These are phyloP conservation scores for Stegodyphus dumicola DNA, from an alignment of 1,140 invertebrate species.

Conservation along the genomic window DNA sequence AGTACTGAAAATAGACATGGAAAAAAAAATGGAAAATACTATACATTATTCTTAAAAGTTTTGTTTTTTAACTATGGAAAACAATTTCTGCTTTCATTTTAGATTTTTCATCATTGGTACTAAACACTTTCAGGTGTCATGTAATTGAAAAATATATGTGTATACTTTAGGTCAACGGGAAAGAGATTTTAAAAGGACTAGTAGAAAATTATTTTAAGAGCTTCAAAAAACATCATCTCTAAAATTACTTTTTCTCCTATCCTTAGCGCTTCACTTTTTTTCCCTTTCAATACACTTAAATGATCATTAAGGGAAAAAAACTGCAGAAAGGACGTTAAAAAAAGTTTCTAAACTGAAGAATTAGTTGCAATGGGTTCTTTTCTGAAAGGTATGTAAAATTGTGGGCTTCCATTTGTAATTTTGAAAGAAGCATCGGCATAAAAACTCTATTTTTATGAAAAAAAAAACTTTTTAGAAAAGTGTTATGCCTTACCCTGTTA, in stretches of 20 bases:
- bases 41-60: no score
- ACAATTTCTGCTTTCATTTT: no score
- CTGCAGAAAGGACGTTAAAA: not conserved
- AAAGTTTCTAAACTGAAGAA: conserved; percentile 37
- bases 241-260: no score
- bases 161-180: no score
- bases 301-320: conserved; percentile 24
- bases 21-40: no score
- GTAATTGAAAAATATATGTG: no score
- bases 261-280: not conserved
- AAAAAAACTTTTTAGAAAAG: conserved; percentile 29
- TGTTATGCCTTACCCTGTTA: conserved; percentile 30
- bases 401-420: conserved; percentile 30
- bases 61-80: no score
- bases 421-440: conserved; percentile 25
- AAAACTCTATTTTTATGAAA: not conserved
- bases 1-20: no score
- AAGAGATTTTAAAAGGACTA: not conserved
- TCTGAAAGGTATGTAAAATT: conserved; percentile 33
- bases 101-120: no score
- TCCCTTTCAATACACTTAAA: conserved; percentile 42
- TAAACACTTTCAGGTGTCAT: no score
- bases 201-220: not conserved
- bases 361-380: conserved; percentile 38
- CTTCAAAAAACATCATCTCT: not conserved